Base-by-base conservation (phyloP, 2,797 vertebrate genomes). In the Anguilla anguilla region DNA sequence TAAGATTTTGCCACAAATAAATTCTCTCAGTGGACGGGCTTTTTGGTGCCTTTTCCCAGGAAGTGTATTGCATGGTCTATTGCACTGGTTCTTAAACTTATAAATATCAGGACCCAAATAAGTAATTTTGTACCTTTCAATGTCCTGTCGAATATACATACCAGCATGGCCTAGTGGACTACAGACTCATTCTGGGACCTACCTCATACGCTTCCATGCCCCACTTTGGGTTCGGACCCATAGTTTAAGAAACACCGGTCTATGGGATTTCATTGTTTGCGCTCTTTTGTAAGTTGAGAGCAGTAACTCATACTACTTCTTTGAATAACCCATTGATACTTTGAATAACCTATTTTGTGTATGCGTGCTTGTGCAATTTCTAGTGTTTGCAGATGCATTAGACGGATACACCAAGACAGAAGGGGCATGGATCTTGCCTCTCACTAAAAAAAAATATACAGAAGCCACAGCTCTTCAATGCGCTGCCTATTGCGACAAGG, bases 351-450 rank as follows among this genome's bases (percentile, higher is more conserved):
- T 35, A 43, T 9, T 35, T 43, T 67, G 39, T 86, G 35, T 83
- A 31, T 7, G 4, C 69, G 25, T n/a, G 61, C 25, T 10, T 13
- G 81, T 49, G 72, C 19, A 91, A 59, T 19, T 86, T 87, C 55
- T 61, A 95, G 94, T 91, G 2, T 84, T 92, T n/a, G 92, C 92
- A 6, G 86, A 85, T 59, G 90, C 90, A 0, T 86, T 95, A 49
- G 93, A 92, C 0, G 88, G 89, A 0, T 97, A 95, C 69, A 15
- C 83, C 53, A 96, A 94, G 92, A 97, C 95, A 0, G 96, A 95
- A 39, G 96, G 95, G 0, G 95, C 95, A 0, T 96, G 95, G 95
- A 91, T 96, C 83, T 39, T 96, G 0, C 90, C 95, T 0, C 5
- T 93, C 77, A 55, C 89, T 0, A 95, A 89, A 91, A 88, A 57